Percentiles rank a stretch among this genome's conserved stretches.
Evolutionary conservation across 2,113 vertebrate genomes (phyloP).

Genomic region (Romanogobio albipinnatus): DNA sequence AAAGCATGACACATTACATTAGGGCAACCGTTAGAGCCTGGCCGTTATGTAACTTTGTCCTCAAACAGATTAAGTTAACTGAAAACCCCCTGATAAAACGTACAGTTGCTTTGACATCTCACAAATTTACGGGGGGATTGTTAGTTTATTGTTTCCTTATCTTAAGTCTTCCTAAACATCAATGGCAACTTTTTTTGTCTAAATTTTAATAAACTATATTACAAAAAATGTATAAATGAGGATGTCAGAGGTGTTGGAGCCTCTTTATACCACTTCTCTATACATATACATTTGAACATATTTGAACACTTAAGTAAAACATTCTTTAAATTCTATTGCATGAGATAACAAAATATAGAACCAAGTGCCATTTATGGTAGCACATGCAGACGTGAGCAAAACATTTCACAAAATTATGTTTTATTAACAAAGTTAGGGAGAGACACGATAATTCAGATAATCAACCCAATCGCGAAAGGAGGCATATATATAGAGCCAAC

Average conservation of each 20-base stretch:
- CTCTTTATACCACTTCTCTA: too few species aligned
- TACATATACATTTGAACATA: too few species aligned
- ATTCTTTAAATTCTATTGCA: neutral
- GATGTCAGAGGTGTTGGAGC: too few species aligned
- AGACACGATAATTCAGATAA: too few species aligned
- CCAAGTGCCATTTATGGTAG: neutral
- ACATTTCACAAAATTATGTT: neutral
- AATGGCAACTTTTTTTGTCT: neutral
- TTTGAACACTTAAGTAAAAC: too few species aligned
- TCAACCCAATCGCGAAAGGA: too few species aligned
- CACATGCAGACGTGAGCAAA: neutral
- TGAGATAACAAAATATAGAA: neutral
- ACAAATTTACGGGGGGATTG: neutral
- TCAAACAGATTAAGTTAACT: slow-evolving; percentile 27
- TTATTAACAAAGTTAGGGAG: too few species aligned
- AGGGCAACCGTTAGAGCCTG: slow-evolving; percentile 16
- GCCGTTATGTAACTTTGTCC: slow-evolving; percentile 34
- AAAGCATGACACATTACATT: neutral
- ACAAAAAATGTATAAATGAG: too few species aligned
- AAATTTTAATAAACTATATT: too few species aligned
- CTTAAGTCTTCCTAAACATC: too few species aligned
- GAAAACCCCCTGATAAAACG: slow-evolving; percentile 9
- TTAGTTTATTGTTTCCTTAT: neutral
- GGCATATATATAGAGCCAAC: too few species aligned
- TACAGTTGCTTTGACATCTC: slow-evolving; percentile 25